phyloP scores from a whole-genome alignment of 2,888 invertebrate genomes.

The Cerastis leucographa region DNA sequence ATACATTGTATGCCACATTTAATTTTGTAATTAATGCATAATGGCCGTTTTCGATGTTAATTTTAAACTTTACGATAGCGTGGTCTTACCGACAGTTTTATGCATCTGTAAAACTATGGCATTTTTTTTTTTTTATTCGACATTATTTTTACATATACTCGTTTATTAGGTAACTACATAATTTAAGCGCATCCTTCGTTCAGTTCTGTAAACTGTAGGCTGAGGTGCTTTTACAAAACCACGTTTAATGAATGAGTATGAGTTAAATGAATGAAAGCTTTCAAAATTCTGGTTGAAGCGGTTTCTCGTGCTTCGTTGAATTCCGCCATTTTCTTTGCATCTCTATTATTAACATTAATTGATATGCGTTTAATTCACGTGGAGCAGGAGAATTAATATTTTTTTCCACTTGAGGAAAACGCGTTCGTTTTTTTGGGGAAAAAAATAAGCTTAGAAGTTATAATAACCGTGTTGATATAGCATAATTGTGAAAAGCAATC shows the following conservation, averaged over 20 bases:
- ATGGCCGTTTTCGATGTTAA: constrained; percentile 37
- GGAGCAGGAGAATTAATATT: constrained; percentile 26
- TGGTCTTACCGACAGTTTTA: constrained; percentile 49
- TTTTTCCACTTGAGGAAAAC: constrained; percentile 36
- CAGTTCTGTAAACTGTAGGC: constrained; percentile 21
- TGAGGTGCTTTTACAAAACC: constrained; percentile 47
- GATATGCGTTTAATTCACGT: constrained; percentile 47
- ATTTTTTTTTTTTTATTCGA: constrained; percentile 30
- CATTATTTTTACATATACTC: constrained; percentile 26
- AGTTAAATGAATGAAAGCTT: constrained; percentile 60
- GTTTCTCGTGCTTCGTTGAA: constrained; percentile 31
- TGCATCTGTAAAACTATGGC: constrained; percentile 9
- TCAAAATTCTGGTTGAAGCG: constrained; percentile 50
- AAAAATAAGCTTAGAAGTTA: constrained; percentile 16
- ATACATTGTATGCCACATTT: constrained; percentile 57
- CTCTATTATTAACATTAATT: constrained; percentile 49
- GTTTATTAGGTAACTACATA: constrained; percentile 17
- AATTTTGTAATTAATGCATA: constrained; percentile 48
- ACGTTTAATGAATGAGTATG: constrained; percentile 59
- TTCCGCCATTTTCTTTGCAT: constrained; percentile 42
- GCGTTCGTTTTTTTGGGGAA: constrained; percentile 21
- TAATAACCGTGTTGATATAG: constrained; percentile 17
- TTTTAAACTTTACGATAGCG: constrained; percentile 34
- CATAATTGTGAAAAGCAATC: constrained; percentile 13
- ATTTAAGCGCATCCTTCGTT: constrained; percentile 27